Percentiles rank a stretch among this genome's conserved stretches.
These are phyloP conservation scores for Pseudorhombus dupliciocellatus DNA, from an alignment of 2,113 vertebrate species.

Conservation along the genomic window DNA sequence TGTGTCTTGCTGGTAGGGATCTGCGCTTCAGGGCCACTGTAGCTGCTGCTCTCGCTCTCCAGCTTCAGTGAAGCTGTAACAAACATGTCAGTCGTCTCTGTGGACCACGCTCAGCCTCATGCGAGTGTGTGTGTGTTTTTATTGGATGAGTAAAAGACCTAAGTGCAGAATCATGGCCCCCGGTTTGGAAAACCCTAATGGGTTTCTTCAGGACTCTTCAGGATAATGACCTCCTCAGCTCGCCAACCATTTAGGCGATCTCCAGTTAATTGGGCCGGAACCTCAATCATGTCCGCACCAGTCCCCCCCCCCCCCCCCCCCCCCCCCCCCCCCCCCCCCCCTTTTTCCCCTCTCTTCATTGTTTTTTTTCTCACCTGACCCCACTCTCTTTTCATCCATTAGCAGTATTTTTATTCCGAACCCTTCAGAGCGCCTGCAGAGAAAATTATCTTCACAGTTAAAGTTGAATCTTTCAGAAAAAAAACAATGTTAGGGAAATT, in stretches of 20 bases:
- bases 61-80: constrained; percentile 3
- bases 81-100: constrained; percentile 3
- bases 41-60: no score
- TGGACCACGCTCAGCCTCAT: constrained; percentile 22
- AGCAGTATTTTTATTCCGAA: constrained; percentile 31
- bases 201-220: constrained; percentile 60
- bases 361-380: no score
- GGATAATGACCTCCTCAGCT: constrained; percentile 66
- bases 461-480: constrained; percentile 1
- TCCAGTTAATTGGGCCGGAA: constrained; percentile 72
- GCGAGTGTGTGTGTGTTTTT: constrained; percentile 27
- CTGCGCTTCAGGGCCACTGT: no score
- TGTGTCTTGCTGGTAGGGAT: no score
- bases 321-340: not conserved
- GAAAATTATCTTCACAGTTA: constrained; percentile 13
- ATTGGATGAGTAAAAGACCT: constrained; percentile 9
- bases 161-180: constrained; percentile 44
- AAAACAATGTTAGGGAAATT: no score
- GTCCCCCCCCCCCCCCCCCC: not conserved
- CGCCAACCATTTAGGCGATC: constrained; percentile 65
- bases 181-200: constrained; percentile 51
- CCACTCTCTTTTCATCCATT: constrained; percentile 47
- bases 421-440: constrained; percentile 12
- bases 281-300: constrained; percentile 64
- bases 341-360: no score